Evolutionary conservation across 2,113 vertebrate species (phyloP), one percentile per base, ranked within the genome.

Genomic region (Nothocercus julius): DNA sequence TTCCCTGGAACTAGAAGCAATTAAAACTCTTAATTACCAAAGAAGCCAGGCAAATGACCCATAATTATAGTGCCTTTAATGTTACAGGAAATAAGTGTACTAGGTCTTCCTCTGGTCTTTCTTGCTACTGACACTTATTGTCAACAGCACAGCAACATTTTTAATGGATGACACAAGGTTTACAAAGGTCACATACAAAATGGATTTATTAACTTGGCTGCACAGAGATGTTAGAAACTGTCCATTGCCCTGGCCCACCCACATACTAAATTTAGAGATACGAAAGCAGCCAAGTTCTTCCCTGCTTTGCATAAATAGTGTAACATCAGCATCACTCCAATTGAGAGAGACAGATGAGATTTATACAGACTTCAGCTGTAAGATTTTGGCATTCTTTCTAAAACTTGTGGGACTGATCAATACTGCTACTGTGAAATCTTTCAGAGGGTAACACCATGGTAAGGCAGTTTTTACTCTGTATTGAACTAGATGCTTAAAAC

Each of bases 1-100:
- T 95, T 98, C 97, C 94, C 94, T 97, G 97, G 92, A 97, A 97
- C 92, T 89, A 83, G 88, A 96, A 90, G 94, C 96, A 98, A 98
- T 98, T 98, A 97, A 97, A 98, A 97, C 63, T 81, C 93, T 91
- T 97, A 97, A 98, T 98, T 98, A 97, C 62, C 78, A 92, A 96
- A 94, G 82, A 94, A 97, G 93, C 73, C 72, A 74, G 69, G 22
- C 61, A 97, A 98, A 97, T 95, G 89, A 98, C 94, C 97, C 90
- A 95, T 97, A 97, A 98, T 97, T 97, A 93, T 75, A 66, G 72
- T 79, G 72, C 40, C 38, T 91, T 93, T 80, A 95, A 88, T 88
- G 69, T 94, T 96, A 95, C 47, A 87, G 77, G 47, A 96, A 95
- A 73, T 92, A 88, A 82, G 92, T 62, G 53, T 77, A 93, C 73